phyloP scores from a whole-genome alignment of 2,113 vertebrate genomes.

The Garra rufa region DNA sequence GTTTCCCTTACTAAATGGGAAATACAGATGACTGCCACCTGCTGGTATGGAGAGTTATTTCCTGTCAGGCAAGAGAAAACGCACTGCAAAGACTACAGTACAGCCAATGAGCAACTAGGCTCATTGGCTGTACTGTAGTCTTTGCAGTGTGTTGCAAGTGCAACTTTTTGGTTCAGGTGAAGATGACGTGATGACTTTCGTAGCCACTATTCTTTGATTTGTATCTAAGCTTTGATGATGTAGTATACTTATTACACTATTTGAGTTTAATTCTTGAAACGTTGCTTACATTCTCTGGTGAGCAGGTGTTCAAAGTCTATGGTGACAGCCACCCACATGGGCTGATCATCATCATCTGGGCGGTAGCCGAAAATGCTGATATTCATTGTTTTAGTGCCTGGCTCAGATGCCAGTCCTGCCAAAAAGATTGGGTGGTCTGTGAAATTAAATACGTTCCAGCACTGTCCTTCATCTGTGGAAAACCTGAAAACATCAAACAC shows the following conservation, averaged over 20 bases:
- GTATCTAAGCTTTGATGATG: not conserved
- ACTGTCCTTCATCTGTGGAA: conserved; percentile 81
- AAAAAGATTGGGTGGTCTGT: conserved; percentile 80
- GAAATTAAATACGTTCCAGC: conserved; percentile 81
- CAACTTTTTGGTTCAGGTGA: not conserved
- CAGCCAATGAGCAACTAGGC: no score
- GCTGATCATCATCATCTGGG: conserved; percentile 74
- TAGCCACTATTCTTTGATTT: not conserved
- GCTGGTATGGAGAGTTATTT: not conserved
- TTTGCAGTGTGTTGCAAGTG: not conserved
- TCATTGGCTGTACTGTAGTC: not conserved
- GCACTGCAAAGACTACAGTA: no score
- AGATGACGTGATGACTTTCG: no score
- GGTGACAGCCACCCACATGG: conserved; percentile 81
- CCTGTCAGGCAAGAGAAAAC: not conserved
- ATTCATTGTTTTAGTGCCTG: conserved; percentile 78
- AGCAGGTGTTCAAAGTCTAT: conserved; percentile 81
- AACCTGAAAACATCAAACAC: conserved; percentile 67
- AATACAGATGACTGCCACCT: not conserved
- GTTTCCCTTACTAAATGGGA: not conserved
- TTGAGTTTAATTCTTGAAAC: not conserved
- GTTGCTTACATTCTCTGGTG: conserved; percentile 76
- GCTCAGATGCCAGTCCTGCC: conserved; percentile 78
- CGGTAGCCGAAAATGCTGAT: conserved; percentile 82
- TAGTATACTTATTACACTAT: not conserved